Evolutionary conservation across 2,888 invertebrate species (phyloP), one percentile per base, ranked within the genome.

Genomic region (Philereme transversata): DNA sequence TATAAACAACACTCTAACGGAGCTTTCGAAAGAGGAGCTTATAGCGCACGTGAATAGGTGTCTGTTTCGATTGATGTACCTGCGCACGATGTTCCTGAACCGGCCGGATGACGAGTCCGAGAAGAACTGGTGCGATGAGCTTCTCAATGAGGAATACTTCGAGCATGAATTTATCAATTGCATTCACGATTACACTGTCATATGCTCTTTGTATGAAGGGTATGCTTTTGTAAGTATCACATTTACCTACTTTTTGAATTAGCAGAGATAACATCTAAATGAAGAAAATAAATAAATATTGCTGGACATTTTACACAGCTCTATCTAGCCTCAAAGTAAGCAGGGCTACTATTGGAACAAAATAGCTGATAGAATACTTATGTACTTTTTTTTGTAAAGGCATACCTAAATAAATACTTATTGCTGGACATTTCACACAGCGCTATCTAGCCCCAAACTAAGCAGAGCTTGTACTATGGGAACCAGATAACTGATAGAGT

Each of bases 181-280:
- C 10, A 11, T 86, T 5, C 67, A 84, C 6, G 79, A 86, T 4
- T 78, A 73, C 33, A 71, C 71, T 2, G 65, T 88, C 0, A 11
- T 88, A 5, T 49, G 65, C n/a, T 67, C 82, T 2, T 66, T 90
- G 43, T 60, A 73, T 55, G 81, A 85, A 8, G 82, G 78, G 7
- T 88, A 88, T 51, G 81, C 78, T 1, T 87, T 82, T 62, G 90
- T 90, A 60, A 88, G 89, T 88, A 5, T 22, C n/a, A 6, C 45
- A 45, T n/a, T 5, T 0, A n/a, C 43, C 2, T n/a, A 43, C 5
- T 38, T 5, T 5, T 8, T 8, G 7, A 38, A 38, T 5, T 6
- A 38, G 22, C 22, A 22, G 22, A 22, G 22, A 22, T 22, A 22
- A 22, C 1, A 2, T 3, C 22, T 22, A 22, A 2, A 2, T 22